A percentile compares a stretch with the other conserved stretches of the same genome.
Conservation (phyloP, 30 jellyfish, hydroid and myxozoan genomes). For the Aurelia coerulea region DNA sequence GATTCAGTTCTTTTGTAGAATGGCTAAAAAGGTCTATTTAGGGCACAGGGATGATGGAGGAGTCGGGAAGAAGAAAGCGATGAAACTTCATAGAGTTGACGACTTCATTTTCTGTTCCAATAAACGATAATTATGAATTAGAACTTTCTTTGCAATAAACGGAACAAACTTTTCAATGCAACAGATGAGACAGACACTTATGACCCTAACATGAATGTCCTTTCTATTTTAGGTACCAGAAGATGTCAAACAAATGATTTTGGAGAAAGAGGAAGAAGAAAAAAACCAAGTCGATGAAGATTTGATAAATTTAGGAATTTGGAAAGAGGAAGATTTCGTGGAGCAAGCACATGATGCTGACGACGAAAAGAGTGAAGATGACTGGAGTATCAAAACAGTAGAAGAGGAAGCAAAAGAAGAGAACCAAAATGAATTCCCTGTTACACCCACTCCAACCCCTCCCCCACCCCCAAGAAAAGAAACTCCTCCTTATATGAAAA, state of each 20-base stretch:
- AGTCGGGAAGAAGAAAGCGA: too few relatives aligned
- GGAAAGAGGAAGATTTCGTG: conserved; percentile 39
- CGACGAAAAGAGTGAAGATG: conserved; percentile 60
- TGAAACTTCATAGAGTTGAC: too few relatives aligned
- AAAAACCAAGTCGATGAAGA: conserved; percentile 15
- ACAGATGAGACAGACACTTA: too few relatives aligned
- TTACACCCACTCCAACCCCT: background rate
- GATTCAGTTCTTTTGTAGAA: too few relatives aligned
- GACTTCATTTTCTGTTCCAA: too few relatives aligned
- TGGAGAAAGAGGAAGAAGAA: background rate
- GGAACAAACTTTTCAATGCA: too few relatives aligned
- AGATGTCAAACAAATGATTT: conserved; percentile 37
- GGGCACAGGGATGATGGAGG: too few relatives aligned
- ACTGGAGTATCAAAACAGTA: conserved; percentile 53
- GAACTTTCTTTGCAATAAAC: too few relatives aligned
- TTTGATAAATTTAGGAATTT: conserved; percentile 50
- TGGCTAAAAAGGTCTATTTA: too few relatives aligned
- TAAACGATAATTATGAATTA: too few relatives aligned
- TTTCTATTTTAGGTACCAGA: conserved; percentile 49
- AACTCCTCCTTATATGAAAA: conserved; percentile 13
- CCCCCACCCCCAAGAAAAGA: background rate
- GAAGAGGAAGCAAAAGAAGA: conserved; percentile 29
- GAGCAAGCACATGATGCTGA: conserved; percentile 39
- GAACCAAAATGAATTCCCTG: background rate
- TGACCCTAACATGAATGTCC: too few relatives aligned